Percentiles rank a stretch among this genome's conserved stretches.
These are phyloP conservation scores for Gambelia wislizenii DNA, from an alignment of 2,797 vertebrate species.

Conservation along the genomic window DNA sequence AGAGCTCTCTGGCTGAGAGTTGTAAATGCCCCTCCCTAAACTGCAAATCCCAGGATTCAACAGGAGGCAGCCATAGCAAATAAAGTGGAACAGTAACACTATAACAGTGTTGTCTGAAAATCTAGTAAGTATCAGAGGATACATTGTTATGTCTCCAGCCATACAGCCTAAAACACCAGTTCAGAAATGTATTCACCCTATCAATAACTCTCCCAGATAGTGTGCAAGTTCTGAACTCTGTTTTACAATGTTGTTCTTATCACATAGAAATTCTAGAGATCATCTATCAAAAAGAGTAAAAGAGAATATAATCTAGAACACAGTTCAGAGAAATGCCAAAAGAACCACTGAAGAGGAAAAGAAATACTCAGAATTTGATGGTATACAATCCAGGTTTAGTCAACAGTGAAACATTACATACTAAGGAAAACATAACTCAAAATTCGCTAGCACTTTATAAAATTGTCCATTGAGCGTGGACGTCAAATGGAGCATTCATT, in stretches of 20 bases:
- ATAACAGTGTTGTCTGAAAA: too few relatives aligned
- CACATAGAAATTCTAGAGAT: background rate
- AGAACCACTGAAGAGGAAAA: too few relatives aligned
- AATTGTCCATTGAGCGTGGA: background rate
- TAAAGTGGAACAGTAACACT: too few relatives aligned
- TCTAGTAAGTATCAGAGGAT: too few relatives aligned
- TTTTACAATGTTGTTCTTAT: background rate
- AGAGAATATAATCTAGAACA: too few relatives aligned
- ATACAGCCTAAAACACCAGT: background rate
- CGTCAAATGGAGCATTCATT: rapidly evolving
- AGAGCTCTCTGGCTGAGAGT: too few relatives aligned
- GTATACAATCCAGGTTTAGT: background rate
- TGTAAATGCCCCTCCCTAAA: too few relatives aligned
- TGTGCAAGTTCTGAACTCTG: background rate
- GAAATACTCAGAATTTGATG: background rate
- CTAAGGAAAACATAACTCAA: slow-evolving; percentile 28
- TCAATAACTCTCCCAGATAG: rapidly evolving
- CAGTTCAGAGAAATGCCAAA: too few relatives aligned
- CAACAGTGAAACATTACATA: background rate
- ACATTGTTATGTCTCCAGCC: background rate
- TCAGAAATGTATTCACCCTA: rapidly evolving
- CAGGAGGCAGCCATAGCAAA: too few relatives aligned
- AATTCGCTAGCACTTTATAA: rapidly evolving
- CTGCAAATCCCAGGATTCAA: too few relatives aligned
- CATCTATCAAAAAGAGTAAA: too few relatives aligned